phyloP scores from a whole-genome alignment of 2,113 vertebrate genomes.

The Ophthalmolycus amberensis region DNA sequence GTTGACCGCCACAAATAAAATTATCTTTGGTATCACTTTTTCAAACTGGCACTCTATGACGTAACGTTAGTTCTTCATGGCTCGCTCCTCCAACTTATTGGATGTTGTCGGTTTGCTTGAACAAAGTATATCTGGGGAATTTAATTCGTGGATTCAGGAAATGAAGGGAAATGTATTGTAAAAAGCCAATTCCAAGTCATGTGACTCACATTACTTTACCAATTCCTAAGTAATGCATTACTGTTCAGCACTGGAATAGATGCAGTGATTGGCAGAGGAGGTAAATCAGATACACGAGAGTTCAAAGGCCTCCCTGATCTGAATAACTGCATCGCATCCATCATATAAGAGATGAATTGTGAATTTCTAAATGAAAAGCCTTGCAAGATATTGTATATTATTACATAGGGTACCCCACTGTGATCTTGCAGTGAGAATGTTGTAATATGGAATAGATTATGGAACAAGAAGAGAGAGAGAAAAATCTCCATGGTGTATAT shows the following conservation, averaged over 20 bases:
- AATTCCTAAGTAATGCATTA: neutral
- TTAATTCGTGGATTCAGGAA: neutral
- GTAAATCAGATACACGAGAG: neutral
- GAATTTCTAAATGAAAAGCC: conserved; percentile 7
- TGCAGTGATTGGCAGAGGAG: neutral
- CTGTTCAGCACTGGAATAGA: neutral
- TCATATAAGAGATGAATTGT: neutral
- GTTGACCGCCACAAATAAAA: too few species aligned
- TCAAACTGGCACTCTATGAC: too few species aligned
- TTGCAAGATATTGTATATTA: neutral
- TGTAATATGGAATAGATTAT: conserved; percentile 9
- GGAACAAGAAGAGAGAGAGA: neutral
- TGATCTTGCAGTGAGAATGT: neutral
- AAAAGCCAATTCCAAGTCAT: too few species aligned
- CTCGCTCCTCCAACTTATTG: too few species aligned
- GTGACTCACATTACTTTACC: neutral
- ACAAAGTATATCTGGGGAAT: neutral
- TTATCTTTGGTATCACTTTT: too few species aligned
- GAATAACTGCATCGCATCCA: neutral
- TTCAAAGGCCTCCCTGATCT: neutral
- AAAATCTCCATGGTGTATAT: neutral
- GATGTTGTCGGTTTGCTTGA: too few species aligned
- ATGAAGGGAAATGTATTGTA: neutral
- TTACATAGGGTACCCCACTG: neutral
- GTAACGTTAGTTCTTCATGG: too few species aligned